Percentiles rank a stretch among this genome's conserved stretches.
phyloP scores from a whole-genome alignment of 2,888 invertebrate species.

The Hermodice carunculata region DNA sequence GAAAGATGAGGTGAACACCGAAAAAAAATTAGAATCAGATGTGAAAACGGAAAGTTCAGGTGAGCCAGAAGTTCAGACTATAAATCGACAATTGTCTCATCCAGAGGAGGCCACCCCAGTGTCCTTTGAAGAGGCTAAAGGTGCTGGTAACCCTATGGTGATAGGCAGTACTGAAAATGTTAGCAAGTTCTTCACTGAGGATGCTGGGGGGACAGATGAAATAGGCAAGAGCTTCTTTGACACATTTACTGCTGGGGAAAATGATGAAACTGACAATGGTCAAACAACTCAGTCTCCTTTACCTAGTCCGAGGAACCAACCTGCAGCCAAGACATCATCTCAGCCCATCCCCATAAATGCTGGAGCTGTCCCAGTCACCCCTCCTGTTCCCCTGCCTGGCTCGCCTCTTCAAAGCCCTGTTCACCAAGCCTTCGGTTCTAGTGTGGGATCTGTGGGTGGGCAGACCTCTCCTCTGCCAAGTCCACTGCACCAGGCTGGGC shows the following conservation, averaged over 20 bases:
- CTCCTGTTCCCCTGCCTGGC: neutral
- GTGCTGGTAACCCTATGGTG: conserved; percentile 7
- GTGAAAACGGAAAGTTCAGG: neutral
- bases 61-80: neutral
- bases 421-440: neutral
- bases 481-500: conserved; percentile 36
- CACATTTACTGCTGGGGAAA: conserved; percentile 38
- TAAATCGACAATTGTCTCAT: conserved; percentile 3
- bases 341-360: neutral
- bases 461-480: conserved; percentile 27
- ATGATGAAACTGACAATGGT: conserved; percentile 3
- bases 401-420: conserved; percentile 10
- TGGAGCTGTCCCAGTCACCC: neutral
- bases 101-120: conserved; percentile 29
- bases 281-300: neutral
- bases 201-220: conserved; percentile 15
- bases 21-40: neutral
- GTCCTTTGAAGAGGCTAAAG: conserved; percentile 35
- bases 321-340: conserved; percentile 2
- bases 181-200: conserved; percentile 38
- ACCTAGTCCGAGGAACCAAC: neutral
- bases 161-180: conserved; percentile 35
- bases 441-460: neutral
- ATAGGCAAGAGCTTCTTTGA: conserved; percentile 47
- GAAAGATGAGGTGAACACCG: neutral